These are phyloP conservation scores for Rhagoletis zephyria DNA, from an alignment of 1,140 invertebrate genomes.

Conservation along the genomic window DNA sequence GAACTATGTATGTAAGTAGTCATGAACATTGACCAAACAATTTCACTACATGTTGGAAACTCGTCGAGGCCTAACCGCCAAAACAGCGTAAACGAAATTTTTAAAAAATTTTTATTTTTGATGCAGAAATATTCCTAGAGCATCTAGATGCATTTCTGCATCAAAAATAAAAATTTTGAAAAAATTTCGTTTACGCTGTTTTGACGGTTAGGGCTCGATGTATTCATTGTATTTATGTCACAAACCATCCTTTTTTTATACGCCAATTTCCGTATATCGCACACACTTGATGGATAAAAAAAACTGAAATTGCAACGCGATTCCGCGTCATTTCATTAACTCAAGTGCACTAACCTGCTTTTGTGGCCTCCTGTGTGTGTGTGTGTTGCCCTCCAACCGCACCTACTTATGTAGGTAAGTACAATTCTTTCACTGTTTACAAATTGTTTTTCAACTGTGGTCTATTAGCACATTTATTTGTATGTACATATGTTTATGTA, in stretches of 20 bases:
- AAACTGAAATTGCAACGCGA: neutral
- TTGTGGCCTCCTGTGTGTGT: neutral
- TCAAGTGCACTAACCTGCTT: slow-evolving; percentile 40
- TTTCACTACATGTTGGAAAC: no score
- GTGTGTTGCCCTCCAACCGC: slow-evolving; percentile 17
- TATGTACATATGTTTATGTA: neutral
- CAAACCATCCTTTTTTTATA: neutral
- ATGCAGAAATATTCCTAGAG: no score
- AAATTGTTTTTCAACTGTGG: neutral
- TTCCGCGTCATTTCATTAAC: slow-evolving; percentile 16
- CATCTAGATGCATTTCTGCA: no score
- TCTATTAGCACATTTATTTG: neutral
- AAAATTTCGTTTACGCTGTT: no score
- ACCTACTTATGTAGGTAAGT: neutral
- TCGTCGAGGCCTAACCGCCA: no score
- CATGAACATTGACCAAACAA: no score
- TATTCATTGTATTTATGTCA: no score
- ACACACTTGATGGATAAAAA: neutral
- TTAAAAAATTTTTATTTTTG: no score
- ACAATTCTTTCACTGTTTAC: slow-evolving; percentile 2
- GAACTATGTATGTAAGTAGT: no score
- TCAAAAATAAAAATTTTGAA: no score
- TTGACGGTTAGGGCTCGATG: no score
- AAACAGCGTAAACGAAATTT: no score
- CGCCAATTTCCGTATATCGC: neutral